Conservation (phyloP, 2,797 vertebrate genomes). For the Scarus forsteni region DNA sequence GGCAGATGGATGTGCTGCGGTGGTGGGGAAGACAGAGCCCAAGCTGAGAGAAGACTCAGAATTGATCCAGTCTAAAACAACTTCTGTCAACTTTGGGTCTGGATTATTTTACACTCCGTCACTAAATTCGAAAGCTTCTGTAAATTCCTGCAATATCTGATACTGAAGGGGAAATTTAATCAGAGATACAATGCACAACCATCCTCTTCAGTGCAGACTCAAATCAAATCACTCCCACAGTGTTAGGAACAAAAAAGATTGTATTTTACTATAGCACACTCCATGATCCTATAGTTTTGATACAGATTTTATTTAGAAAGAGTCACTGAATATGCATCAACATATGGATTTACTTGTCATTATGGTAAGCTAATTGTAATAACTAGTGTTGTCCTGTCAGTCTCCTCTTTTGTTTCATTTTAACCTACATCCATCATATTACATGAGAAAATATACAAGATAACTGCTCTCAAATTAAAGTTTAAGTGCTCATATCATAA, state of each 20-base stretch:
- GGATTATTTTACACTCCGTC: slow-evolving; percentile 20
- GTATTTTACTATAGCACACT: too few species aligned
- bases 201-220: slow-evolving; percentile 6
- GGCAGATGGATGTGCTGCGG: slow-evolving; percentile 32
- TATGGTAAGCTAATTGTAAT: too few species aligned
- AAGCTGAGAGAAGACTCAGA: slow-evolving; percentile 4
- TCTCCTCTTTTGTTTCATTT: slow-evolving; percentile 2
- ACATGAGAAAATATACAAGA: too few species aligned
- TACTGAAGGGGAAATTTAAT: slow-evolving; percentile 22
- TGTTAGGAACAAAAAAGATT: background rate
- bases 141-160: slow-evolving; percentile 11
- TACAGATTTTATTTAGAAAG: too few species aligned
- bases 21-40: slow-evolving; percentile 1
- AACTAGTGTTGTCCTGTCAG: too few species aligned
- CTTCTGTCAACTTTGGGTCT: slow-evolving; percentile 3
- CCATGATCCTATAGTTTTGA: background rate
- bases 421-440: slow-evolving; percentile 5
- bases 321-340: too few species aligned
- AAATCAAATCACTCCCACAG: background rate
- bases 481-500: too few species aligned
- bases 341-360: too few species aligned
- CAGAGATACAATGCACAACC: slow-evolving; percentile 13
- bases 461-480: too few species aligned
- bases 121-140: slow-evolving; percentile 10
- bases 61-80: slow-evolving; percentile 10